Percentiles rank a stretch among this genome's conserved stretches.
Evolutionary conservation across 2,888 invertebrate genomes (phyloP).

Genomic region (Chymomyza fuscimana): DNA sequence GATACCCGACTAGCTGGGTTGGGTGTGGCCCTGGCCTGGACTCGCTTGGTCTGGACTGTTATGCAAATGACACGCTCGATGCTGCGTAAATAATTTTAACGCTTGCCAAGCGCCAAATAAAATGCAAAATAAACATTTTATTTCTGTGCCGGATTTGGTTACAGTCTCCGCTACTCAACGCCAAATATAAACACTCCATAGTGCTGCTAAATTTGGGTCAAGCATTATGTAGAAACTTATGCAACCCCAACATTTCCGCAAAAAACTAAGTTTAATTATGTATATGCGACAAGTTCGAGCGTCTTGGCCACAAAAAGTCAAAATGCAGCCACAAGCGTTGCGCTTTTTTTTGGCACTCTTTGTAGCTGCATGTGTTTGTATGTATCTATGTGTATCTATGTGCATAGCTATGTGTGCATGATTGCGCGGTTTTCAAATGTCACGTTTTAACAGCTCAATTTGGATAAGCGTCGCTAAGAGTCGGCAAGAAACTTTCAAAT

Average conservation of each 20-base stretch:
- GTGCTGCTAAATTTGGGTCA: conserved; percentile 58
- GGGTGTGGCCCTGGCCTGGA: conserved; percentile 27
- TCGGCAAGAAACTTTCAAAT: conserved; percentile 37
- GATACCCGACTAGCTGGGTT: not conserved
- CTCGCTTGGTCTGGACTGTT: conserved; percentile 32
- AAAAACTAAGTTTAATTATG: conserved; percentile 34
- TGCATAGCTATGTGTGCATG: too few relatives aligned
- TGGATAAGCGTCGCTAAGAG: conserved; percentile 45
- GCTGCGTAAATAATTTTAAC: conserved; percentile 74
- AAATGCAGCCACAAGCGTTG: conserved; percentile 45
- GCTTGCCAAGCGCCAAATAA: conserved; percentile 65
- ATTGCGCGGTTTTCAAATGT: conserved; percentile 48
- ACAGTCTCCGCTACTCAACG: not conserved
- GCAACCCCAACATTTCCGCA: conserved; percentile 29
- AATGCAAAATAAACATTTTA: conserved; percentile 73
- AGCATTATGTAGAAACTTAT: conserved; percentile 47
- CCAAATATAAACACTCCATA: not conserved
- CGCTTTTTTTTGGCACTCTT: conserved; percentile 38
- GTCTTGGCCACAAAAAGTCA: conserved; percentile 44
- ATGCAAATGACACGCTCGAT: conserved; percentile 71
- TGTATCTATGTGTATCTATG: conserved; percentile 3
- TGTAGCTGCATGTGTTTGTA: conserved; percentile 5
- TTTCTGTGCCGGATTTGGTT: conserved; percentile 48
- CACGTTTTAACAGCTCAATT: conserved; percentile 68
- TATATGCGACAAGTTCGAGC: conserved; percentile 19